Percentiles rank a stretch among this genome's conserved stretches.
Evolutionary conservation across 2,888 invertebrate species (phyloP).

Genomic region (Pachydiplax longipennis): DNA sequence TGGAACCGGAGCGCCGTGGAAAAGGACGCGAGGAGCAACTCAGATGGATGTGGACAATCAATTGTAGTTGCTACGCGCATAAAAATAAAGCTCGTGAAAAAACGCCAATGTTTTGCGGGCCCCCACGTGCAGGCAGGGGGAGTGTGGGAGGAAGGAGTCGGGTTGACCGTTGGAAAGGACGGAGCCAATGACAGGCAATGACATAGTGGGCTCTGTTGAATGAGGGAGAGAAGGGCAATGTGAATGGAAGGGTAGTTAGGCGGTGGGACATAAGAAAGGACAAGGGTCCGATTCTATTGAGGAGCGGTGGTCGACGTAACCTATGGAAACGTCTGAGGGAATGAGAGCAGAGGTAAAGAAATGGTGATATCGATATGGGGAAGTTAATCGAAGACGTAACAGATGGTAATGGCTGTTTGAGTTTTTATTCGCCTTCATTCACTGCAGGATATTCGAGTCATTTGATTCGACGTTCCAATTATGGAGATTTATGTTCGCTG

Average conservation of each 20-base stretch:
- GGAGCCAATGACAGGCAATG: conserved; percentile 38
- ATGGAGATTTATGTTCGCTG: too few relatives aligned
- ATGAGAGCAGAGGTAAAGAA: not conserved
- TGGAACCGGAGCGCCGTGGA: not conserved
- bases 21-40: conserved; percentile 11
- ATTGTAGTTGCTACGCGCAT: conserved; percentile 26
- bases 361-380: not conserved
- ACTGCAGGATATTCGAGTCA: too few relatives aligned
- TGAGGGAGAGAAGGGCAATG: not conserved
- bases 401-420: not conserved
- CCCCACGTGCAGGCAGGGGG: not conserved
- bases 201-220: conserved; percentile 6
- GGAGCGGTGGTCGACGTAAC: not conserved
- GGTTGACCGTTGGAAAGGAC: conserved; percentile 3
- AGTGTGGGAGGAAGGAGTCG: not conserved
- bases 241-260: not conserved
- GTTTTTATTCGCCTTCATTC: not conserved
- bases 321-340: not conserved
- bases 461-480: too few relatives aligned
- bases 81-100: conserved; percentile 3
- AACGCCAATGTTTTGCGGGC: not conserved
- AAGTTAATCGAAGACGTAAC: not conserved
- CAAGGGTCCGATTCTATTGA: not conserved
- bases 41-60: conserved; percentile 38
- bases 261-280: not conserved